A percentile compares a stretch with the other conserved stretches of the same genome.
Conservation (phyloP, 2,888 invertebrate species). For the Elgonia sp. region DNA sequence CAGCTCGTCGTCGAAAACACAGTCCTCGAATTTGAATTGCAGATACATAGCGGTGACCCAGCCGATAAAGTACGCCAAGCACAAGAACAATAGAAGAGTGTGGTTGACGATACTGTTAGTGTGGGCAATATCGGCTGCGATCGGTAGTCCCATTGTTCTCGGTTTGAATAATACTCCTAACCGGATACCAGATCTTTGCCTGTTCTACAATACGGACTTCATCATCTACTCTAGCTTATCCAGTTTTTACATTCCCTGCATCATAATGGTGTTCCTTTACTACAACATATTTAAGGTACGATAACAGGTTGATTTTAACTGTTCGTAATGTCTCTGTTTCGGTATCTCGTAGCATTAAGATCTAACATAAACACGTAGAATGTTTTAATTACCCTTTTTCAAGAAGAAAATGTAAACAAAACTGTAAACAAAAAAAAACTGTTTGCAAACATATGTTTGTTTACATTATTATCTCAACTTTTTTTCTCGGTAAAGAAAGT, state of each 20-base stretch:
- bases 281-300: conserved; percentile 98
- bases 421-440: no score
- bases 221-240: conserved; percentile 98
- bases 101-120: conserved; percentile 97
- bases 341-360: no score
- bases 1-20: conserved; percentile 71
- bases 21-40: conserved; percentile 85
- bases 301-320: conserved; percentile 64
- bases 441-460: no score
- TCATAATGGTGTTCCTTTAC: conserved; percentile 99
- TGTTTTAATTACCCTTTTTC: no score
- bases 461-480: no score
- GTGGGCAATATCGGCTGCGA: conserved; percentile 98
- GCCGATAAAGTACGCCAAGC: conserved; percentile 99
- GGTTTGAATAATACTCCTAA: conserved; percentile 98
- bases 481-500: no score
- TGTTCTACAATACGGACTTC: conserved; percentile 99
- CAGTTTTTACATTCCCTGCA: conserved; percentile 99
- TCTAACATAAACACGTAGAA: no score
- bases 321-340: no score
- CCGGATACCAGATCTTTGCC: conserved; percentile 94
- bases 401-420: no score
- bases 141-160: conserved; percentile 98
- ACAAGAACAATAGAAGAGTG: conserved; percentile 97
- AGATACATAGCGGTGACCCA: conserved; percentile 99